Evolutionary conservation across 2,888 invertebrate species (phyloP).

Genomic region (Tipula helvola): DNA sequence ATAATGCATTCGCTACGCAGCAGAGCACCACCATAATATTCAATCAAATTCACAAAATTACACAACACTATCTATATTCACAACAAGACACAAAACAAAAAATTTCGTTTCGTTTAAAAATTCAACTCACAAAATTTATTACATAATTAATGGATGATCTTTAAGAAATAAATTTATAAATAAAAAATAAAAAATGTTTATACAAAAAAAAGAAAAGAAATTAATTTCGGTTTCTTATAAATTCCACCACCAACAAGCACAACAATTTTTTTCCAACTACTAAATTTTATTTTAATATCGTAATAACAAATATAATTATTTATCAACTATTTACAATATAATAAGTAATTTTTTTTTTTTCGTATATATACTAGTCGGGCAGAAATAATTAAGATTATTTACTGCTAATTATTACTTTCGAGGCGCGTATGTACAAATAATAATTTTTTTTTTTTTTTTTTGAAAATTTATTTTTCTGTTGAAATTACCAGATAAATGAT

Average conservation of each 20-base stretch:
- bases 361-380: not conserved
- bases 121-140: not conserved
- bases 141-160: not conserved
- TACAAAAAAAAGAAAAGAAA: not conserved
- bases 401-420: not conserved
- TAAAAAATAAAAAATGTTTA: not conserved
- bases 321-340: not conserved
- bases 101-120: not conserved
- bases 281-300: not conserved
- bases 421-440: not conserved
- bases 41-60: not conserved
- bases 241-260: not conserved
- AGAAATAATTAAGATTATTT: not conserved
- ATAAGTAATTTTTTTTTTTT: not conserved
- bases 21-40: not conserved
- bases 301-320: not conserved
- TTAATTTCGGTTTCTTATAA: not conserved
- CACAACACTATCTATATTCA: not conserved
- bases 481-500: not conserved
- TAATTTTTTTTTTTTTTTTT: not conserved
- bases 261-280: not conserved
- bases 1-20: not conserved
- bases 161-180: not conserved
- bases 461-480: not conserved
- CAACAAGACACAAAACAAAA: not conserved